Percentiles rank a stretch among this genome's conserved stretches.
Evolutionary conservation across 2,797 vertebrate species (phyloP).

Genomic region (Sphenodon punctatus): DNA sequence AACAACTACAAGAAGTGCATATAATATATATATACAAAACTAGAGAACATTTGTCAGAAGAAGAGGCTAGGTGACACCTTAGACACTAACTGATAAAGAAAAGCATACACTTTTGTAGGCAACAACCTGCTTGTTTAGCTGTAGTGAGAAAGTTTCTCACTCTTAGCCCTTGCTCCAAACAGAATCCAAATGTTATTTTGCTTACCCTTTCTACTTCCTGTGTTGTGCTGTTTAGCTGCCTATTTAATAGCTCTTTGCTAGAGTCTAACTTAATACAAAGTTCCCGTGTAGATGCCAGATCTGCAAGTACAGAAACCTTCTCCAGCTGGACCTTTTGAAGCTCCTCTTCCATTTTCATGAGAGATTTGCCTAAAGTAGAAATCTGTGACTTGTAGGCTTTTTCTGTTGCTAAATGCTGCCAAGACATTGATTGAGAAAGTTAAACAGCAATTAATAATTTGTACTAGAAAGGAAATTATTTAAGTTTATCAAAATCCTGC

Average conservation of each 20-base stretch:
- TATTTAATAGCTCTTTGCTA: slow-evolving; percentile 76
- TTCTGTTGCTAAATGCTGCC: slow-evolving; percentile 72
- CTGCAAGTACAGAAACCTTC: slow-evolving; percentile 66
- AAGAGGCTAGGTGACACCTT: too few species aligned
- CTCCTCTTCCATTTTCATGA: slow-evolving; percentile 75
- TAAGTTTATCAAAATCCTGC: not conserved
- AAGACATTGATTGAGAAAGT: not conserved
- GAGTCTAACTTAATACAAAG: slow-evolving; percentile 79
- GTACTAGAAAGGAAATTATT: not conserved
- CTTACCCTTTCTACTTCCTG: slow-evolving; percentile 73
- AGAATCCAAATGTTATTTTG: slow-evolving; percentile 18
- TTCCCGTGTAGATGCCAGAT: slow-evolving; percentile 76
- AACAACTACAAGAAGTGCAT: too few species aligned
- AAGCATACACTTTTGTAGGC: too few species aligned
- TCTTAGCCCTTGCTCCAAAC: not conserved
- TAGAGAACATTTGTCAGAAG: too few species aligned
- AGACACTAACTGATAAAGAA: too few species aligned
- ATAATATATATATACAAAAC: too few species aligned
- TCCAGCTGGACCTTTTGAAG: slow-evolving; percentile 69
- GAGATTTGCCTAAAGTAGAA: slow-evolving; percentile 68
- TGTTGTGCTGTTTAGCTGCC: slow-evolving; percentile 65
- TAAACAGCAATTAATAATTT: not conserved
- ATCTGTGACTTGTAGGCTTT: slow-evolving; percentile 72
- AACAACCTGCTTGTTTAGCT: too few species aligned
- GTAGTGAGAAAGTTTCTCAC: too few species aligned